Conservation (phyloP, 2,797 vertebrate genomes). For the Trachops cirrhosus region DNA sequence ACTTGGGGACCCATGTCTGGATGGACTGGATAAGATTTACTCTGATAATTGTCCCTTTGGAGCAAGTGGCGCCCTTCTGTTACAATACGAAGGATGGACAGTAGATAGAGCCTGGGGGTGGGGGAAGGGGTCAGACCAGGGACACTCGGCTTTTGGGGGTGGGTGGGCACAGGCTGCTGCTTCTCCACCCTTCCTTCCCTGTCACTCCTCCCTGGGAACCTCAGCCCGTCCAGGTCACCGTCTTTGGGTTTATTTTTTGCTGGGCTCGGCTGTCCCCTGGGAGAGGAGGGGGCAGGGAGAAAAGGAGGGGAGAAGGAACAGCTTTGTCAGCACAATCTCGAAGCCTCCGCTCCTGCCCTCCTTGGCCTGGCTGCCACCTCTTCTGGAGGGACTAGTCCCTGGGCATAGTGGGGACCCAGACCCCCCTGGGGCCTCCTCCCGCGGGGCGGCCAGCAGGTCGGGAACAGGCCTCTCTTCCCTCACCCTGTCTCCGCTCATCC, state of each 20-base stretch:
- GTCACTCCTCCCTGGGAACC: not conserved
- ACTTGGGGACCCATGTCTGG: not conserved
- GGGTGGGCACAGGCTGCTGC: not conserved
- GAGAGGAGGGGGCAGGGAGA: constrained; percentile 43
- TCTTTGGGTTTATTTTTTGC: constrained; percentile 74
- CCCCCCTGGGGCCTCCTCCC: not conserved
- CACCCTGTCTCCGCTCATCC: too few species aligned
- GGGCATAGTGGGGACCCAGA: not conserved
- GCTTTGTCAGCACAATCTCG: constrained; percentile 64
- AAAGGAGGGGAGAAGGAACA: constrained; percentile 32
- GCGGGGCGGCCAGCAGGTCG: not conserved
- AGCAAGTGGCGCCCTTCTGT: not conserved
- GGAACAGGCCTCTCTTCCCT: not conserved
- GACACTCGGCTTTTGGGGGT: not conserved
- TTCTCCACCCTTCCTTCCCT: not conserved
- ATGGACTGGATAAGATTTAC: not conserved
- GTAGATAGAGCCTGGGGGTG: not conserved
- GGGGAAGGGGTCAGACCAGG: not conserved
- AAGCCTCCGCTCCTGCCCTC: constrained; percentile 5
- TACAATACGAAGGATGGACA: not conserved
- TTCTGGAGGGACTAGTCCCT: not conserved
- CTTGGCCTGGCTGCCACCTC: constrained; percentile 23
- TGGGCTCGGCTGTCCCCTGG: constrained; percentile 51
- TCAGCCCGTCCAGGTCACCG: constrained; percentile 46
- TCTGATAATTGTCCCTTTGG: not conserved